phyloP scores from a whole-genome alignment of 2,113 vertebrate genomes.

The Dicentrarchus labrax region DNA sequence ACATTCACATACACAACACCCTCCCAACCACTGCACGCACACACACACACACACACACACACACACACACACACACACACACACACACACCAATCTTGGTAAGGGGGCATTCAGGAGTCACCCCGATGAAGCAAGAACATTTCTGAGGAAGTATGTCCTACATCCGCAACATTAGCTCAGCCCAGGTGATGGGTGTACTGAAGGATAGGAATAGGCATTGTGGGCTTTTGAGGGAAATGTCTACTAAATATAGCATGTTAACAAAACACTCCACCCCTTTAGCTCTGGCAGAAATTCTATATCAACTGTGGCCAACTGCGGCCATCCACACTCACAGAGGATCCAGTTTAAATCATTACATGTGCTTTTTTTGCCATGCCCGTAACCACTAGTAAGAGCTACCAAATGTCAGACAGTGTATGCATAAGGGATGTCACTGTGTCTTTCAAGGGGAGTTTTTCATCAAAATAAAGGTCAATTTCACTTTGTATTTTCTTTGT shows the following conservation, averaged over 20 bases:
- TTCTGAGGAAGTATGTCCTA: constrained; percentile 2
- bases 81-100: constrained; percentile 13
- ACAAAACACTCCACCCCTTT: constrained; percentile 71
- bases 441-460: constrained; percentile 29
- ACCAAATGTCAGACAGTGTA: constrained; percentile 68
- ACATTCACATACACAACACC: constrained; percentile 31
- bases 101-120: constrained; percentile 3
- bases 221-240: constrained; percentile 59
- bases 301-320: constrained; percentile 65
- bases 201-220: constrained; percentile 47
- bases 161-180: constrained; percentile 40
- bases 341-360: constrained; percentile 60
- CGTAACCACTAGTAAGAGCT: constrained; percentile 71
- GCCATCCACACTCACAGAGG: constrained; percentile 47
- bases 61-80: background rate
- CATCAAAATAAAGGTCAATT: constrained; percentile 23
- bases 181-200: constrained; percentile 46
- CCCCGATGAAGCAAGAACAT: constrained; percentile 7
- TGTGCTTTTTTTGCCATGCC: constrained; percentile 53
- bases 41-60: constrained; percentile 14
- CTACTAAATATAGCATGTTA: constrained; percentile 71
- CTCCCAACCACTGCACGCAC: background rate
- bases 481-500: constrained; percentile 27
- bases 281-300: constrained; percentile 59
- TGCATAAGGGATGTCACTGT: constrained; percentile 21